phyloP scores from a whole-genome alignment of 2,113 vertebrate species.

The Loxodonta africana region DNA sequence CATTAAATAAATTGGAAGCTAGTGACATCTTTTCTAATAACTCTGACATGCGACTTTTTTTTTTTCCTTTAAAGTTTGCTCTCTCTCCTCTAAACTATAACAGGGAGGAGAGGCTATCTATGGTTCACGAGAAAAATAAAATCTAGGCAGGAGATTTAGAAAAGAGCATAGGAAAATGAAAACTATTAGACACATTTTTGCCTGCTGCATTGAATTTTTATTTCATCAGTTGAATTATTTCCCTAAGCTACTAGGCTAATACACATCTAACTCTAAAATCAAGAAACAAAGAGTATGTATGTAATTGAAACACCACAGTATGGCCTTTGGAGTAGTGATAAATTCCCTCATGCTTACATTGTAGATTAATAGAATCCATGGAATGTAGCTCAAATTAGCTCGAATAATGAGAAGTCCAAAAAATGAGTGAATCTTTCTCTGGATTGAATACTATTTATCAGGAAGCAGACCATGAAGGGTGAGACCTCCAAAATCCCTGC shows the following conservation, averaged over 20 bases:
- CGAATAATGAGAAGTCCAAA: constrained; percentile 35
- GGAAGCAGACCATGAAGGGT: background rate
- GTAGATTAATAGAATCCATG: constrained; percentile 28
- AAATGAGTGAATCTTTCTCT: constrained; percentile 1
- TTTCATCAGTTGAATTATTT: constrained; percentile 53
- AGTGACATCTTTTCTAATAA: constrained; percentile 46
- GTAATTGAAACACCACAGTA: constrained; percentile 48
- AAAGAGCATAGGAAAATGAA: background rate
- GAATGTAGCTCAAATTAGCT: background rate
- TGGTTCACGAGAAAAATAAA: constrained; percentile 53
- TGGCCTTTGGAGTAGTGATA: background rate
- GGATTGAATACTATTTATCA: constrained; percentile 25
- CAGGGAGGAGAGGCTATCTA: background rate
- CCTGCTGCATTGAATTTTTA: constrained; percentile 57
- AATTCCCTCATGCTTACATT: constrained; percentile 22
- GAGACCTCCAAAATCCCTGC: background rate
- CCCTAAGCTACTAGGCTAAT: constrained; percentile 17
- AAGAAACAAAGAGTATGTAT: constrained; percentile 30
- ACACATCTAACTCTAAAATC: constrained; percentile 40
- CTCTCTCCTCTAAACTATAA: background rate
- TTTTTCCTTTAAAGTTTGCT: constrained; percentile 13
- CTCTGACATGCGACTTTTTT: constrained; percentile 1
- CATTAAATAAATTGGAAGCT: constrained; percentile 54
- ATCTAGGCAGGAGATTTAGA: background rate
- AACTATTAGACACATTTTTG: constrained; percentile 30